Conservation (phyloP, 2,797 vertebrate genomes). For the Myiotriccus ornatus region DNA sequence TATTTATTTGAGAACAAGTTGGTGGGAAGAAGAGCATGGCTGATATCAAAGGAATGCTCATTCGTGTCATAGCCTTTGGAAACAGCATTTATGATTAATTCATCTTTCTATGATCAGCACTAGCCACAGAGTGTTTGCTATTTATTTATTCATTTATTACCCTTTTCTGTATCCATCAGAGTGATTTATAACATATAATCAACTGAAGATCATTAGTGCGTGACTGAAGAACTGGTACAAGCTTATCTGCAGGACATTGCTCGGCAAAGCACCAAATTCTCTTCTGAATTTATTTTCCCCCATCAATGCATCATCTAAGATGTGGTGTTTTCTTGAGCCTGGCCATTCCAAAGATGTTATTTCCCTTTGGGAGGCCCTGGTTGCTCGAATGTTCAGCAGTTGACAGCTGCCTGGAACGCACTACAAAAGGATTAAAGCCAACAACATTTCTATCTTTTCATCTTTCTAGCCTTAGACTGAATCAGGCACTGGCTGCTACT, state of each 20-base stretch:
- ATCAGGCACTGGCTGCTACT: slow-evolving; percentile 69
- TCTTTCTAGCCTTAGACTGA: slow-evolving; percentile 61
- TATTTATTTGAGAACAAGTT: slow-evolving; percentile 63
- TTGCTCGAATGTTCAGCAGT: slow-evolving; percentile 56
- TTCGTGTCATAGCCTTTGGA: slow-evolving; percentile 39
- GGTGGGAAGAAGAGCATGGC: slow-evolving; percentile 49
- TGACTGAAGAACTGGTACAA: slow-evolving; percentile 62
- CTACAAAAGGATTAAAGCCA: slow-evolving; percentile 68
- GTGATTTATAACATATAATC: slow-evolving; percentile 58
- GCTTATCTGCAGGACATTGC: slow-evolving; percentile 65
- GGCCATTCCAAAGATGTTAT: slow-evolving; percentile 67
- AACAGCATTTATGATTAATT: slow-evolving; percentile 44
- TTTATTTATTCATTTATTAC: slow-evolving; percentile 68
- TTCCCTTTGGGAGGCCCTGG: slow-evolving; percentile 72
- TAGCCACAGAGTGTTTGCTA: slow-evolving; percentile 59
- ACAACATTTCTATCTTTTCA: slow-evolving; percentile 71
- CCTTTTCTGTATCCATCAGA: slow-evolving; percentile 50
- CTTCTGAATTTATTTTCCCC: slow-evolving; percentile 63
- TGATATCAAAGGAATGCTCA: slow-evolving; percentile 62
- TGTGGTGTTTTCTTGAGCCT: slow-evolving; percentile 69
- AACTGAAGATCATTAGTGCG: slow-evolving; percentile 56
- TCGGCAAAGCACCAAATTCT: slow-evolving; percentile 59
- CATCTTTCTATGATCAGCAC: slow-evolving; percentile 31
- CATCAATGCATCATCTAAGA: slow-evolving; percentile 67
- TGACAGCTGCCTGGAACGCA: slow-evolving; percentile 69